A percentile compares a stretch with the other conserved stretches of the same genome.
Evolutionary conservation across 2,113 vertebrate genomes (phyloP).

Genomic region (Myrmecobius fasciatus): DNA sequence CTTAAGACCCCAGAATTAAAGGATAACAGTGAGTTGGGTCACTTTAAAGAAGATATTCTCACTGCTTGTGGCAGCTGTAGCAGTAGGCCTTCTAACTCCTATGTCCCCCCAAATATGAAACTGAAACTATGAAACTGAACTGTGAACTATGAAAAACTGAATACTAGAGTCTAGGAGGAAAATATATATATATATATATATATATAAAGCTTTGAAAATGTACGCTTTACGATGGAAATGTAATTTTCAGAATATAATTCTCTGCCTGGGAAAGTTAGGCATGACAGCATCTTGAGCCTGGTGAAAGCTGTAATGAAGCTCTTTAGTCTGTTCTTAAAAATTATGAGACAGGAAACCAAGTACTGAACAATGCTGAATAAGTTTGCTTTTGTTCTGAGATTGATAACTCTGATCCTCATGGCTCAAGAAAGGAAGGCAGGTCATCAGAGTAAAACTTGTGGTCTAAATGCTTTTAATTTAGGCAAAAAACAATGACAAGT

Average conservation of each 20-base stretch:
- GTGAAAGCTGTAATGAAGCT: background rate
- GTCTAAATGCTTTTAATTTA: background rate
- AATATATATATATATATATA: too few relatives aligned
- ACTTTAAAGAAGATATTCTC: background rate
- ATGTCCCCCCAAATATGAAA: background rate
- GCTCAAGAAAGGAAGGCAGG: background rate
- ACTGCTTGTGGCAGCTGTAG: background rate
- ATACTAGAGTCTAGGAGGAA: background rate
- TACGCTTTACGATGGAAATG: background rate
- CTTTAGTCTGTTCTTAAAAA: background rate
- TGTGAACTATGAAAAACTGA: too few relatives aligned
- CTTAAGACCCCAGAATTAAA: background rate
- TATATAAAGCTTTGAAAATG: constrained; percentile 2
- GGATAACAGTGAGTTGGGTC: background rate
- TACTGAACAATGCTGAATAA: background rate
- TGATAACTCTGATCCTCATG: too few relatives aligned
- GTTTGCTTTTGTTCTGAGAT: background rate
- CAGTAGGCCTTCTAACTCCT: background rate
- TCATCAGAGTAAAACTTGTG: background rate
- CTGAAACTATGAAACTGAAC: too few relatives aligned
- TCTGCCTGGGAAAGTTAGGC: background rate
- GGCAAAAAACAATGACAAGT: background rate
- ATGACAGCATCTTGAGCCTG: background rate
- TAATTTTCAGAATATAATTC: background rate
- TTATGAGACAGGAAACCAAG: background rate